phyloP scores from a whole-genome alignment of 2,113 vertebrate species.

The Ammodytes marinus region DNA sequence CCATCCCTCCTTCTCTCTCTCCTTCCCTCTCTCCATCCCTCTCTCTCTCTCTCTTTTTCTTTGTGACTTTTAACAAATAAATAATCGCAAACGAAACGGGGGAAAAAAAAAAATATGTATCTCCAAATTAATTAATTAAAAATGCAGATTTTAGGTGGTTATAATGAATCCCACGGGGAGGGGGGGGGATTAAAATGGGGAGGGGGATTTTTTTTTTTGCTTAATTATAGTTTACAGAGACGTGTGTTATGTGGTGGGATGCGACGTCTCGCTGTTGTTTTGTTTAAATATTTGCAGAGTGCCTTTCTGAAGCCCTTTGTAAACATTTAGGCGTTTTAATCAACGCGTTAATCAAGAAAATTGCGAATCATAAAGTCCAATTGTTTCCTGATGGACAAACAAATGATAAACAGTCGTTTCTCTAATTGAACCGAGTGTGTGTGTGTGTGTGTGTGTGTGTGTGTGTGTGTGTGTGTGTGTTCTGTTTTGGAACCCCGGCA shows the following conservation, averaged over 20 bases:
- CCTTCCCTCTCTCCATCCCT: too few relatives aligned
- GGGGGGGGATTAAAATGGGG: slow-evolving; percentile 38
- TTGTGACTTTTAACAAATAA: slow-evolving; percentile 76
- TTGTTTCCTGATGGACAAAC: slow-evolving; percentile 83
- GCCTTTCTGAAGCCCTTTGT: slow-evolving; percentile 76
- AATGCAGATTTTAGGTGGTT: slow-evolving; percentile 84
- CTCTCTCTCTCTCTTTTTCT: slow-evolving; percentile 70
- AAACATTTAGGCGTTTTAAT: slow-evolving; percentile 85
- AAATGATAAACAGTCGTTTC: slow-evolving; percentile 79
- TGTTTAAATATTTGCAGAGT: slow-evolving; percentile 82
- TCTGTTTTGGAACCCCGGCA: too few relatives aligned
- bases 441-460: neutral
- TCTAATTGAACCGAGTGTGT: slow-evolving; percentile 72
- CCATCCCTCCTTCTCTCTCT: too few relatives aligned
- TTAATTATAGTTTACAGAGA: slow-evolving; percentile 86
- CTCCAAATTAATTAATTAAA: slow-evolving; percentile 85
- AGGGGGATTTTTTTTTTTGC: slow-evolving; percentile 75
- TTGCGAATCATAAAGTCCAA: slow-evolving; percentile 84
- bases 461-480: too few relatives aligned
- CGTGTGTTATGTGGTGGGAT: slow-evolving; percentile 76
- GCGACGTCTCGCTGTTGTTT: slow-evolving; percentile 69
- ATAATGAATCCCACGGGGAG: slow-evolving; percentile 83
- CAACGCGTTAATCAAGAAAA: slow-evolving; percentile 87
- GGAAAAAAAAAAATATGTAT: slow-evolving; percentile 39
- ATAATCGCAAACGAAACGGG: slow-evolving; percentile 79